Base-by-base conservation (phyloP, 2,797 vertebrate genomes). In the Meda fulgida region DNA sequence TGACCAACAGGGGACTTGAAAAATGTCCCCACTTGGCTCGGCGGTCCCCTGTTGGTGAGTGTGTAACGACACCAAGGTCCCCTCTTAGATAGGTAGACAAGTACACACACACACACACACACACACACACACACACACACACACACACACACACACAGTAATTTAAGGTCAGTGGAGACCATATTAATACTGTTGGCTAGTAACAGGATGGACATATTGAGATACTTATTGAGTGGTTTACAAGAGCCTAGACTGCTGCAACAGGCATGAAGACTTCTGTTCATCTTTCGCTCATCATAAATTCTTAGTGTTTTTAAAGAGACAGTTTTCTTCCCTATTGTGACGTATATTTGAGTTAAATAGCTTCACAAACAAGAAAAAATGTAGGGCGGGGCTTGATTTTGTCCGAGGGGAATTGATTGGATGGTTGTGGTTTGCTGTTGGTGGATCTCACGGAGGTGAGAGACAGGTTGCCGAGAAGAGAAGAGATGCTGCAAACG, bases 151-250 rank as follows among this genome's bases (percentile, higher is more conserved):
- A 83, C 48, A 80, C 66, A 77, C 71, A 65, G 36, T 80, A 82
- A 82, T 75, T 79, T 75, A 82, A 86, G 69, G 85, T 84, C 87
- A 88, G 67, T 65, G 84, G 82, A 86, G 87, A 87, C 29, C 83
- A 70, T 67, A 89, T 83, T 89, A 87, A 79, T 85, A 58, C 80
- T 26, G 23, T 60, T 87, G 80, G 85, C 75, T 67, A 82, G 79
- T 82, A 81, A 87, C 80, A 85, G 43, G 77, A n/a, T 87, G 80
- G 80, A 88, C 88, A 89, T 83, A 81, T 72, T 89, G 88, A 87
- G 76, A 83, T 85, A 87, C 85, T 85, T 89, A 89, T 85, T 77
- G 43, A 81, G 80, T 23, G 75, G 71, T 85, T 87, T 88, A 80
- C 19, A 77, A 65, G 46, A 83, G 87, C 80, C 69, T 71, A 69